phyloP scores from a whole-genome alignment of 2,888 invertebrate genomes.

The Xiphydria camelus region DNA sequence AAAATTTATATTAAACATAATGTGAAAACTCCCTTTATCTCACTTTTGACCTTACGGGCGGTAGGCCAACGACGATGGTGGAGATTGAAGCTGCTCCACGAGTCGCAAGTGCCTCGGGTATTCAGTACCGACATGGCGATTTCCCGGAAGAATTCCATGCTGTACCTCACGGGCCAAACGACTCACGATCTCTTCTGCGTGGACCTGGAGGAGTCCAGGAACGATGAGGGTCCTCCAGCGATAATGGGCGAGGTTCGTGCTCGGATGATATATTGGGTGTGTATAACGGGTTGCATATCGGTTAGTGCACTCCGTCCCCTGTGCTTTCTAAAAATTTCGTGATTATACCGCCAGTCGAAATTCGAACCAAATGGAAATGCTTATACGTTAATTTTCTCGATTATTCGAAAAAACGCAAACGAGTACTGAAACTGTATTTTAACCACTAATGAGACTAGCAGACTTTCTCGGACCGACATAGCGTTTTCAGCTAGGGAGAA shows the following conservation, averaged over 20 bases:
- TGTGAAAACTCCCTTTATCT: background rate
- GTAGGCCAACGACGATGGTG: conserved; percentile 47
- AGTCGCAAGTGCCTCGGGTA: conserved; percentile 27
- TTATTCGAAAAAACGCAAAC: too few species aligned
- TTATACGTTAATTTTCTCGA: too few species aligned
- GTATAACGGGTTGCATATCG: too few species aligned
- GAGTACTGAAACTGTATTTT: too few species aligned
- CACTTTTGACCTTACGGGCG: too few species aligned
- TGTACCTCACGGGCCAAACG: conserved; percentile 50
- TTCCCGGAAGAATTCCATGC: conserved; percentile 40
- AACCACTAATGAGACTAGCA: too few species aligned
- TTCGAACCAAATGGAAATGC: too few species aligned
- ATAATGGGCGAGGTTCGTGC: conserved; percentile 11
- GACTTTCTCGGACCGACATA: too few species aligned
- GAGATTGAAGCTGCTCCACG: conserved; percentile 37
- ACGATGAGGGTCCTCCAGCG: conserved; percentile 21
- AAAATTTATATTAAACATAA: background rate
- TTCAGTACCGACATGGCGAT: conserved; percentile 48
- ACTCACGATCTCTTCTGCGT: conserved; percentile 46
- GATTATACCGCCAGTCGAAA: too few species aligned
- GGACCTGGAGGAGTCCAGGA: conserved; percentile 34
- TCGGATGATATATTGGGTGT: too few species aligned
- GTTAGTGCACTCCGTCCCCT: too few species aligned
- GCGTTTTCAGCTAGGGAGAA: too few species aligned
- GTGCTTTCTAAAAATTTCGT: conserved; percentile 11